These are phyloP conservation scores for Crambe crambe DNA, from an alignment of 37 sponge, comb jelly and placozoan genomes.

Conservation along the genomic window DNA sequence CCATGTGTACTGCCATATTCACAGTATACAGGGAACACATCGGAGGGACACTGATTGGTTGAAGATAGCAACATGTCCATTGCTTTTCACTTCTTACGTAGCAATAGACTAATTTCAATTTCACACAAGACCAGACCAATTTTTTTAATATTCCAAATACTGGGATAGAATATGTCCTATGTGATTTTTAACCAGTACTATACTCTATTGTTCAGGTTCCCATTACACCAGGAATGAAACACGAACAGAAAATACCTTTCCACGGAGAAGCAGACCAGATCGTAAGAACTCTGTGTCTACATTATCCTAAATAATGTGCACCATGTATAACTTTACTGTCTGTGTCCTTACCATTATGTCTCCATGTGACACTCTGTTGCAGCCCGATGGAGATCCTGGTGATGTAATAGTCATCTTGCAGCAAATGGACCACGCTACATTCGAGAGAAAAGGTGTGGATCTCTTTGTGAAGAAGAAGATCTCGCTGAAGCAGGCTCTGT, in stretches of 20 bases:
- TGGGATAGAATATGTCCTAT: no score
- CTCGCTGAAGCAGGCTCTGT: slow-evolving; percentile 83
- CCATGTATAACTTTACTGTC: no score
- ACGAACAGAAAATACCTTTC: slow-evolving; percentile 85
- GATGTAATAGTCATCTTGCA: slow-evolving; percentile 88
- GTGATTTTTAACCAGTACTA: no score
- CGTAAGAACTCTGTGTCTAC: slow-evolving; percentile 22
- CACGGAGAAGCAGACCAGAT: slow-evolving; percentile 74
- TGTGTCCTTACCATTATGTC: not conserved
- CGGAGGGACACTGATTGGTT: not conserved
- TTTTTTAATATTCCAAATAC: no score
- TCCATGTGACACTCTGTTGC: not conserved
- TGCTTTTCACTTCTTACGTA: not conserved
- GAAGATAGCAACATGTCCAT: not conserved
- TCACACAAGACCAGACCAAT: no score
- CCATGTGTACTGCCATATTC: not conserved
- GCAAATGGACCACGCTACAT: slow-evolving; percentile 70
- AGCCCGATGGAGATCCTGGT: slow-evolving; percentile 88
- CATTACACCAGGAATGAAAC: slow-evolving; percentile 77
- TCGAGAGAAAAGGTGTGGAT: slow-evolving; percentile 66
- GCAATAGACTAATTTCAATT: no score
- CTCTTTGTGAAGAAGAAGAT: slow-evolving; percentile 84
- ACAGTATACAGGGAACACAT: not conserved
- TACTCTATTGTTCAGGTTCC: slow-evolving; percentile 64
- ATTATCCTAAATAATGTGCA: not conserved